Evolutionary conservation across 30 jellyfish, hydroid and myxozoan species (phyloP), one percentile per base, ranked within the genome.

Genomic region (Clytia hemisphaerica): DNA sequence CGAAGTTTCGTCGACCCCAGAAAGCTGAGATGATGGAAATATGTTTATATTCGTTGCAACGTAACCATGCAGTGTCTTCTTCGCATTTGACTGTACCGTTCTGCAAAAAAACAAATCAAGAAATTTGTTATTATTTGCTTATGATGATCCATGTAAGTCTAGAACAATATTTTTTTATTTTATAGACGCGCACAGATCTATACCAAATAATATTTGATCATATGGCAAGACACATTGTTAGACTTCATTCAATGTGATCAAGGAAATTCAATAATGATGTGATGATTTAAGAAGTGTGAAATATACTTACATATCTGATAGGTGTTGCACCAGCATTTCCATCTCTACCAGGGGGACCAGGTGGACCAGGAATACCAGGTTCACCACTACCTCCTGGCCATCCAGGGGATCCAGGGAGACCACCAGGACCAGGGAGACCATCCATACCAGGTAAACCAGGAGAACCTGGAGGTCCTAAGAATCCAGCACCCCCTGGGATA

Each of bases 311-410:
- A 76, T 91, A 91, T 79, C 95, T 67, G 83, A 91, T 91, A 48
- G 99, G 95, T 33, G 99, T 82, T 34, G 95, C 95, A 32, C 99
- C 99, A 27, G 95, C 78, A 12, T 88, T 86, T 37, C 99, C 99
- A 60, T 95, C 94, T 45, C 83, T 75, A 54, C 99, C 99, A 32
- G 95, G 99, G 69, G 71, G 73, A 71, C 99, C 99, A 55, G 99
- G 99, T 40, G 93, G 83, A 58, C 99, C 99, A 5, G 95, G 95
- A 28, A 69, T 76, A 46, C 99, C 99, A 40, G 99, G 99, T 94
- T 72, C 74, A 40, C 99, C 99, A 83, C 95, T 91, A 53, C 99
- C 95, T 37, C 99, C 99, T 49, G 99, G 99, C 94, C 93, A 73
- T 57, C 99, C 99, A 2, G 99, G 95, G 15, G 94, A 72, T 2